phyloP scores from a whole-genome alignment of 2,888 invertebrate genomes.

The Pristionchus exspectatus region DNA sequence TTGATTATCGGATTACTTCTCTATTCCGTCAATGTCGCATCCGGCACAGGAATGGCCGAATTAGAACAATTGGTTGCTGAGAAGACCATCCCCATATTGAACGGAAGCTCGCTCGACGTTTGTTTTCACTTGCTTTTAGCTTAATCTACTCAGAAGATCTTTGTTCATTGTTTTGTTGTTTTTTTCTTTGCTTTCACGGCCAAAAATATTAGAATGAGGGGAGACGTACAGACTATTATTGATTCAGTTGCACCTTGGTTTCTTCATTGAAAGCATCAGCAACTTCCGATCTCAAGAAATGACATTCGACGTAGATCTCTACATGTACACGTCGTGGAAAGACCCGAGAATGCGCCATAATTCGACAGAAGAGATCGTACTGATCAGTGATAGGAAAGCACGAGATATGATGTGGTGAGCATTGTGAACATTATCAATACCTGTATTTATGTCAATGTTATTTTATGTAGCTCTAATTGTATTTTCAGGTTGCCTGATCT shows the following conservation, averaged over 20 bases:
- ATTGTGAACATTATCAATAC: neutral
- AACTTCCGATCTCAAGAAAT: conserved; percentile 71
- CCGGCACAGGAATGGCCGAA: conserved; percentile 7
- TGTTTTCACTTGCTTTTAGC: neutral
- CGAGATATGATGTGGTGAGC: conserved; percentile 72
- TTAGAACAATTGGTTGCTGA: conserved; percentile 10
- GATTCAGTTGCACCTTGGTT: conserved; percentile 67
- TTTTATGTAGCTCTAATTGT: neutral
- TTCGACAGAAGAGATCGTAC: conserved; percentile 65
- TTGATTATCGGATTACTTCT: neutral
- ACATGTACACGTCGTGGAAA: conserved; percentile 70
- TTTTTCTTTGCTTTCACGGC: neutral
- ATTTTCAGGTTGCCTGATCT: conserved; percentile 72
- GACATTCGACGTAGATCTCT: conserved; percentile 76
- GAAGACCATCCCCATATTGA: neutral
- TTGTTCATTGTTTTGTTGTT: neutral
- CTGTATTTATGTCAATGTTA: too few relatives aligned
- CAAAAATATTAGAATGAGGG: neutral
- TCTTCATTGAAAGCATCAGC: conserved; percentile 71
- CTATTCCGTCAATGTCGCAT: neutral
- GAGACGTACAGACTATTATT: neutral
- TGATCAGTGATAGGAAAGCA: conserved; percentile 71
- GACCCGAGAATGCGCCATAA: conserved; percentile 68
- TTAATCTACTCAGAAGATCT: neutral
- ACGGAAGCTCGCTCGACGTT: conserved; percentile 14